Evolutionary conservation across 2,888 invertebrate genomes (phyloP).

Genomic region (Panopea generosa): DNA sequence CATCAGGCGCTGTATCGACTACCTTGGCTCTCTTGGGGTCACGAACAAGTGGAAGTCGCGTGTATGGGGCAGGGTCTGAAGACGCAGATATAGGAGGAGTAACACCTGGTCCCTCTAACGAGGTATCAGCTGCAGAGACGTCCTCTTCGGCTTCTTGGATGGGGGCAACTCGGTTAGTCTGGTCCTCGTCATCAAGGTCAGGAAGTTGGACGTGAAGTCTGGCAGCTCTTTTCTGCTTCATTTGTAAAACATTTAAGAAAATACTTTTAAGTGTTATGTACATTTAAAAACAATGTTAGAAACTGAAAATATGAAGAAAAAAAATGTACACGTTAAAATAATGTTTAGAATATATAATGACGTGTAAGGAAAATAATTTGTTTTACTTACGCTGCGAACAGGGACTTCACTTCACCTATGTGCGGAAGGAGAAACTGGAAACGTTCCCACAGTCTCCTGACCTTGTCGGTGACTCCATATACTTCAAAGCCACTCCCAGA

Average conservation of each 20-base stretch:
- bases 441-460: neutral
- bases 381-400: conserved; percentile 1
- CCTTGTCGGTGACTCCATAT: conserved; percentile 6
- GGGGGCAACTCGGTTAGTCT: conserved; percentile 15
- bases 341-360: conserved; percentile 8
- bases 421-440: no score
- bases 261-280: no score
- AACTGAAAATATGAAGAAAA: no score
- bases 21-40: conserved; percentile 10
- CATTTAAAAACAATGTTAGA: no score
- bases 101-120: no score
- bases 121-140: conserved; percentile 18
- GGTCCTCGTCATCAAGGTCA: conserved; percentile 10
- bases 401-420: no score
- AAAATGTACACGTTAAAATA: no score
- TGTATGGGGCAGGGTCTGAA: conserved; percentile 17
- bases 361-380: conserved; percentile 8
- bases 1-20: conserved; percentile 14
- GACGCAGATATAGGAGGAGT: conserved; percentile 19
- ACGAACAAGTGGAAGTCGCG: conserved; percentile 8
- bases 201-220: conserved; percentile 17
- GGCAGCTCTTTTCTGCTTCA: conserved; percentile 8
- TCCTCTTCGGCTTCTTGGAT: conserved; percentile 15
- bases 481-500: conserved; percentile 11
- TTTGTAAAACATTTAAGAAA: no score